Percentiles rank a stretch among this genome's conserved stretches.
Evolutionary conservation across 2,888 invertebrate genomes (phyloP).

Genomic region (Pherbina coryleti): DNA sequence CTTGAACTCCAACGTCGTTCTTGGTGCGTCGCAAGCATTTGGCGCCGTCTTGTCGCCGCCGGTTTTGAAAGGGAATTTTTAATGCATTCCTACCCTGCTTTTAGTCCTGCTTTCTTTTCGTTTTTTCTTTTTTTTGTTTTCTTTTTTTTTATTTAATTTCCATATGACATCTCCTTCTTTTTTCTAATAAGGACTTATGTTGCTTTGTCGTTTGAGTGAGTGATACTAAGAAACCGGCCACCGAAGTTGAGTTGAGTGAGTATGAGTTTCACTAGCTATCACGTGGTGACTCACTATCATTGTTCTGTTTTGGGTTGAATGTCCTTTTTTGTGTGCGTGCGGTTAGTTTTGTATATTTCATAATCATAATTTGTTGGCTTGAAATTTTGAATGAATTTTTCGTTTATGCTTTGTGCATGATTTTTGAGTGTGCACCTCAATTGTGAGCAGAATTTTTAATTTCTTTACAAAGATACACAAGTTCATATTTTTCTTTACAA

Average conservation of each 20-base stretch:
- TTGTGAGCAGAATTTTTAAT: not conserved
- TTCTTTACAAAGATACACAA: too few relatives aligned
- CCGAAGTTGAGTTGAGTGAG: constrained; percentile 25
- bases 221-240: not conserved
- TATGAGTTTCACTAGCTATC: constrained; percentile 34
- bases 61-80: not conserved
- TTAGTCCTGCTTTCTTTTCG: constrained; percentile 36
- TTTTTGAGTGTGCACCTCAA: not conserved
- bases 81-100: not conserved
- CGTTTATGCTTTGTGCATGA: not conserved
- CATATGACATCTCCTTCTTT: not conserved
- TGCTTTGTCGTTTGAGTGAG: not conserved
- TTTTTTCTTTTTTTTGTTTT: too few relatives aligned
- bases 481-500: too few relatives aligned
- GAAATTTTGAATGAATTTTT: constrained; percentile 4
- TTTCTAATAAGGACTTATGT: not conserved
- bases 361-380: not conserved
- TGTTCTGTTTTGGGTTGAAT: constrained; percentile 19
- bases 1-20: not conserved
- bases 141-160: not conserved
- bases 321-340: constrained; percentile 22
- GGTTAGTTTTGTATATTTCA: not conserved
- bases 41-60: constrained; percentile 26
- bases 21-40: not conserved
- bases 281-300: constrained; percentile 36